phyloP scores from a whole-genome alignment of 2,797 vertebrate species.

The Amblyraja radiata region DNA sequence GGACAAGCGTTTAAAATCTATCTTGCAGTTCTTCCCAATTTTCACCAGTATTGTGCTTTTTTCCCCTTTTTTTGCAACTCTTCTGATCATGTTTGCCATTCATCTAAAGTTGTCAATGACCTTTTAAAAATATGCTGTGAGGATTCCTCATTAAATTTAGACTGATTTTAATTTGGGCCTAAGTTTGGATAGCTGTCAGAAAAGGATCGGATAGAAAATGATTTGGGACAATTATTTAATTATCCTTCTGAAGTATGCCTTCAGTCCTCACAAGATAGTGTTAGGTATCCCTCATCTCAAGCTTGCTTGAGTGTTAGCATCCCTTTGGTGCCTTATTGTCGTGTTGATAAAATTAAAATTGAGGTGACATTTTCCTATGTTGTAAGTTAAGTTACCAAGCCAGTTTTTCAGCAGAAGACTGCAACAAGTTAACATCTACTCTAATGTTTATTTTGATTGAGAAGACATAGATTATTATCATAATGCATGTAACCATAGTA shows the following conservation, averaged over 20 bases:
- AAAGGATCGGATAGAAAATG: neutral
- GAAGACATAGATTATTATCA: neutral
- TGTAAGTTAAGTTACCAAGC: neutral
- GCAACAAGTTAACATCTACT: neutral
- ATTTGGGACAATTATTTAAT: too few relatives aligned
- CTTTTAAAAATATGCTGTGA: too few relatives aligned
- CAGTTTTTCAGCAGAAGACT: neutral
- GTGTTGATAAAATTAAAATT: neutral
- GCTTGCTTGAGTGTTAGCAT: neutral
- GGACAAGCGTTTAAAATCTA: neutral
- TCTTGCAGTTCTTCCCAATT: neutral
- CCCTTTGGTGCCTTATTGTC: neutral
- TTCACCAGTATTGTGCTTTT: neutral
- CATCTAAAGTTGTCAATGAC: neutral
- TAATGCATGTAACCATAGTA: neutral
- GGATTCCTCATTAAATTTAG: neutral
- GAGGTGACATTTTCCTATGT: too few relatives aligned
- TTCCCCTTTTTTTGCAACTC: neutral
- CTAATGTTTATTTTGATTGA: neutral
- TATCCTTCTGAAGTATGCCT: neutral
- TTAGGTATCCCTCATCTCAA: neutral
- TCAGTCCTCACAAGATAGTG: neutral
- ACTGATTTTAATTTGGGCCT: neutral
- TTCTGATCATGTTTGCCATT: neutral
- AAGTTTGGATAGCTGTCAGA: neutral